Evolutionary conservation across 2,888 invertebrate species (phyloP).

Genomic region (Osmoderma eremita): DNA sequence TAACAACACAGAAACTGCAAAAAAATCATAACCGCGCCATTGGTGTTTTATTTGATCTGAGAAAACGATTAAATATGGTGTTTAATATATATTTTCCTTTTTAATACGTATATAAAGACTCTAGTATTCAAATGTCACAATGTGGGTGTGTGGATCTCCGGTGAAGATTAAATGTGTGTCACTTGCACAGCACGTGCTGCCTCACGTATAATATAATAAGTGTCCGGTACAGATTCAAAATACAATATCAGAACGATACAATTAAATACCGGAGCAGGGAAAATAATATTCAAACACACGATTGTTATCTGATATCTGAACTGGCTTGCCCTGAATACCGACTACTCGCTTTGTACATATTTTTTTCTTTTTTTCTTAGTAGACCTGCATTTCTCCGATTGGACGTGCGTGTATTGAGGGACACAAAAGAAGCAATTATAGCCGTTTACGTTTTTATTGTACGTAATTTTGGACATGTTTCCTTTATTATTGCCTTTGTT

Average conservation of each 20-base stretch:
- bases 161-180: slow-evolving; percentile 41
- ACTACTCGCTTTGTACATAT: slow-evolving; percentile 5
- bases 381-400: slow-evolving; percentile 15
- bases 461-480: slow-evolving; percentile 35
- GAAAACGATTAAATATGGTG: slow-evolving; percentile 6
- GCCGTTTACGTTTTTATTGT: slow-evolving; percentile 35
- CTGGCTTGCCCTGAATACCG: slow-evolving; percentile 41
- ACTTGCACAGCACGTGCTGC: slow-evolving; percentile 43
- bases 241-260: slow-evolving; percentile 43
- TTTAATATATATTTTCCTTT: slow-evolving; percentile 20
- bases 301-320: slow-evolving; percentile 43
- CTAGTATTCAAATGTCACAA: slow-evolving; percentile 13
- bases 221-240: slow-evolving; percentile 37
- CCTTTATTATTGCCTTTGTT: slow-evolving; percentile 37
- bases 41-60: slow-evolving; percentile 9
- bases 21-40: not conserved
- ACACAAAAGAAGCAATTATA: slow-evolving; percentile 33
- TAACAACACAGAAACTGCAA: not conserved
- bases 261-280: slow-evolving; percentile 38
- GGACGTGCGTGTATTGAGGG: slow-evolving; percentile 27
- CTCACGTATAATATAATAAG: slow-evolving; percentile 42
- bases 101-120: slow-evolving; percentile 6
- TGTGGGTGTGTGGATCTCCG: slow-evolving; percentile 32
- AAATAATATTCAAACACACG: slow-evolving; percentile 41
- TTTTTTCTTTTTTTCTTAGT: slow-evolving; percentile 19